phyloP scores from a whole-genome alignment of 1,140 invertebrate genomes.

The Drosophila pseudoananassae region DNA sequence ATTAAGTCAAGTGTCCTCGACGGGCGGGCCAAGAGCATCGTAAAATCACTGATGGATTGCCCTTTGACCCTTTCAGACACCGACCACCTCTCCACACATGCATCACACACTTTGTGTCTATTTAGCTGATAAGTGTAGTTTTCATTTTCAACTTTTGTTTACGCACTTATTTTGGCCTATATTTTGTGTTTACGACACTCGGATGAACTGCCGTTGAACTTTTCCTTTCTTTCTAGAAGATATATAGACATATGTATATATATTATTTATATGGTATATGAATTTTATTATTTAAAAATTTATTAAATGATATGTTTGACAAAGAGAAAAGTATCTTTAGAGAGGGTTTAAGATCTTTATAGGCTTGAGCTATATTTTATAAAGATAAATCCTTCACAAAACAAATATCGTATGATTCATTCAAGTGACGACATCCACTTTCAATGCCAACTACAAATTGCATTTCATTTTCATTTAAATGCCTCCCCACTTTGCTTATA shows the following conservation, averaged over 20 bases:
- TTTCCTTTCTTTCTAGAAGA: slow-evolving; percentile 2
- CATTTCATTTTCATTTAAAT: slow-evolving; percentile 55
- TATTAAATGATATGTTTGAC: slow-evolving; percentile 32
- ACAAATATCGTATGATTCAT: slow-evolving; percentile 27
- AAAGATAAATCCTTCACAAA: too few species aligned
- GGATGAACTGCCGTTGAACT: slow-evolving; percentile 66
- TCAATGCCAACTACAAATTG: slow-evolving; percentile 51
- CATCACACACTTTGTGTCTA: slow-evolving; percentile 19
- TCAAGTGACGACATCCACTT: slow-evolving; percentile 19
- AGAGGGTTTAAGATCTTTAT: slow-evolving; percentile 4
- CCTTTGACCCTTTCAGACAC: slow-evolving; percentile 45
- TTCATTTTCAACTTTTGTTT: slow-evolving; percentile 54
- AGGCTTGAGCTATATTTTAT: background rate
- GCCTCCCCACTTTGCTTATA: slow-evolving; percentile 10
- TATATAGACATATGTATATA: too few species aligned
- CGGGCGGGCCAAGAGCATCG: slow-evolving; percentile 36
- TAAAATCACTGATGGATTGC: slow-evolving; percentile 68
- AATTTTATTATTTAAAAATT: slow-evolving; percentile 10
- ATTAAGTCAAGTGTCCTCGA: slow-evolving; percentile 69
- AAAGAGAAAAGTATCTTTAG: background rate
- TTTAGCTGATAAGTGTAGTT: slow-evolving; percentile 53
- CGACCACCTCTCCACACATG: slow-evolving; percentile 1
- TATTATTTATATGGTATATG: slow-evolving; percentile 13
- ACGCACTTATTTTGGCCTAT: slow-evolving; percentile 65
- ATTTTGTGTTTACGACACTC: slow-evolving; percentile 44